Percentiles rank a stretch among this genome's conserved stretches.
phyloP scores from a whole-genome alignment of 2,113 vertebrate genomes.

The Pedetes capensis region DNA sequence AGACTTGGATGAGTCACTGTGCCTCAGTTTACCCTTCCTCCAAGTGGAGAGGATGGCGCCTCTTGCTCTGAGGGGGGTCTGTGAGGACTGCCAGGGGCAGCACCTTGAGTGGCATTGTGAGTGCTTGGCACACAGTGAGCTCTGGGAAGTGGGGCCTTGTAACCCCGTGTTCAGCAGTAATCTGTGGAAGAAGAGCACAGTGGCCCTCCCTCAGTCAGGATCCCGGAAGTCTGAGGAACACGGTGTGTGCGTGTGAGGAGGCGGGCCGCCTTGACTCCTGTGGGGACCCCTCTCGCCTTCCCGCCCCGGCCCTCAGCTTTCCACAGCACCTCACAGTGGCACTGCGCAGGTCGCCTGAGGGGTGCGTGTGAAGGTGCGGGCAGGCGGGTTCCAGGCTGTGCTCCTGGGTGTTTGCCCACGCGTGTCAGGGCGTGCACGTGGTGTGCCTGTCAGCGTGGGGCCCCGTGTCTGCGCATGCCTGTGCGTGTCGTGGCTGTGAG shows the following conservation, averaged over 20 bases:
- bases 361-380: accelerated
- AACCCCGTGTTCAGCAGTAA: accelerated
- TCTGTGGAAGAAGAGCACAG: accelerated
- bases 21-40: not conserved
- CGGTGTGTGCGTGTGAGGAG: not conserved
- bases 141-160: no score
- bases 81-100: no score
- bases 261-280: no score
- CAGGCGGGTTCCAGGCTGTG: not conserved
- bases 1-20: accelerated
- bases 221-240: not conserved
- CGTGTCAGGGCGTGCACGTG: no score
- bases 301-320: not conserved
- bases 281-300: not conserved
- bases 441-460: accelerated
- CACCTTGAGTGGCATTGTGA: no score
- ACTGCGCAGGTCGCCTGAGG: accelerated
- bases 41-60: accelerated
- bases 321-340: not conserved
- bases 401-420: accelerated
- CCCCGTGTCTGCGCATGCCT: not conserved
- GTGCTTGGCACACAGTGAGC: no score
- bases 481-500: no score
- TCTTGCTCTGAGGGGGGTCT: not conserved
- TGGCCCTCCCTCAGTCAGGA: accelerated